Base-by-base conservation (phyloP, 2,888 invertebrate genomes). In the Cetonia aurata region DNA sequence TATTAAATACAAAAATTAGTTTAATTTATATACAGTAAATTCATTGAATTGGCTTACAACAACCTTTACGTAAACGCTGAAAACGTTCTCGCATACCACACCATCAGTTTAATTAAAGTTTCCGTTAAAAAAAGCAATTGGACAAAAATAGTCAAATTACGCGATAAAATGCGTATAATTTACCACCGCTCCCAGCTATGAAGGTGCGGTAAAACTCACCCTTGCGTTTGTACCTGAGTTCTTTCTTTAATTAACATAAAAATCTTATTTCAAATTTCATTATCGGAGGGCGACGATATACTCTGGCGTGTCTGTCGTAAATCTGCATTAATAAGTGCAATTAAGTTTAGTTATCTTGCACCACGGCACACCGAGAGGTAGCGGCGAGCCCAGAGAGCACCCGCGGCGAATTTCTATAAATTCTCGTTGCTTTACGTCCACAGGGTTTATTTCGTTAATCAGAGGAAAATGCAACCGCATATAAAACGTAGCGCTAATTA, bases 171-270 rank as follows among this genome's bases (percentile, higher is more conserved):
- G 50, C 37, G 52, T 52, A 65, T 50, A 65, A 65, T 65, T 65
- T 37, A 56, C 55, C 10, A 57, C 57, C 62, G 37, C 62, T 37
- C 62, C 62, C 62, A 50, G 17, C 60, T 17, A 60, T 46, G 46
- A 42, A 42, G 57, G 57, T 33, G 42, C n/a, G 57, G 57, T 41
- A 13, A 6, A 10, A 37, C 37, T 8, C 10, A 17, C 52, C 25
- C 12, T 19, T 25, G 17, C 25, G 52, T 52, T 52, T 52, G 25
- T 52, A 52, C n/a, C 19, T 12, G 52, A 19, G 19, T 52, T 52
- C 52, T 52, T 37, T 17, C 62, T 41, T 65, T 65, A 65, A 65
- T 65, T 65, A 65, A 65, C 62, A 31, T 65, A 65, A 65, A 65
- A 65, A 50, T 65, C 52, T 50, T 37, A 15, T 50, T 52, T 37